phyloP scores from a whole-genome alignment of 2,797 vertebrate genomes.

The Bradypodion pumilum region DNA sequence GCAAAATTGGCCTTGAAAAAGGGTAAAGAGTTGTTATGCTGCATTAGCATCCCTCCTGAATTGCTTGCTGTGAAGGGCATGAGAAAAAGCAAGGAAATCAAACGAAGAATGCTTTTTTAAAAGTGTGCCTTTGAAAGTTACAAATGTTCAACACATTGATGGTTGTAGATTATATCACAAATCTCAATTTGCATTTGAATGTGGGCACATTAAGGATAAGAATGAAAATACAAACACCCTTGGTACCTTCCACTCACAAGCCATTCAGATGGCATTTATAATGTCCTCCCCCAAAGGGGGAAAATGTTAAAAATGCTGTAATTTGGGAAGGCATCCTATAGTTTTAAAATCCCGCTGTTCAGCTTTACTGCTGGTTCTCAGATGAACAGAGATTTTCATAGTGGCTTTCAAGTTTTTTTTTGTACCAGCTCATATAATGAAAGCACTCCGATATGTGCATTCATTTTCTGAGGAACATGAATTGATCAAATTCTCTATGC shows the following conservation, averaged over 20 bases:
- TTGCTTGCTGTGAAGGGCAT: conserved; percentile 77
- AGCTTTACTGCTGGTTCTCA: conserved; percentile 47
- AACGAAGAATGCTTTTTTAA: conserved; percentile 58
- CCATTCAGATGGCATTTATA: conserved; percentile 30
- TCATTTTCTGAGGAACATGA: conserved; percentile 70
- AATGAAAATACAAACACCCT: conserved; percentile 60
- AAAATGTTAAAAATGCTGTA: conserved; percentile 56
- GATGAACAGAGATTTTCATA: conserved; percentile 60
- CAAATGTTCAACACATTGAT: conserved; percentile 39
- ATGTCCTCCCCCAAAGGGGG: not conserved
- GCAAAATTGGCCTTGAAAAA: conserved; percentile 83
- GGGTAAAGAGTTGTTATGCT: conserved; percentile 78
- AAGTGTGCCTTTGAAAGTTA: conserved; percentile 60
- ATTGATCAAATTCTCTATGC: conserved; percentile 67
- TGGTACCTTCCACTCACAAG: conserved; percentile 48
- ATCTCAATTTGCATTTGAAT: conserved; percentile 55
- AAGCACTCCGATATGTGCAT: conserved; percentile 68
- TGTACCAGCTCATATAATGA: conserved; percentile 61
- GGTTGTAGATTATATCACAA: conserved; percentile 51
- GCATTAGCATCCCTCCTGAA: conserved; percentile 75
- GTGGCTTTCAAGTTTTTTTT: conserved; percentile 54
- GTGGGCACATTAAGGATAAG: conserved; percentile 42
- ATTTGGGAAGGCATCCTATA: conserved; percentile 61
- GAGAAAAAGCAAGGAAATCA: conserved; percentile 70
- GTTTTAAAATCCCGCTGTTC: conserved; percentile 63